These are phyloP conservation scores for Esox niger DNA, from an alignment of 2,113 vertebrate genomes.

Conservation along the genomic window DNA sequence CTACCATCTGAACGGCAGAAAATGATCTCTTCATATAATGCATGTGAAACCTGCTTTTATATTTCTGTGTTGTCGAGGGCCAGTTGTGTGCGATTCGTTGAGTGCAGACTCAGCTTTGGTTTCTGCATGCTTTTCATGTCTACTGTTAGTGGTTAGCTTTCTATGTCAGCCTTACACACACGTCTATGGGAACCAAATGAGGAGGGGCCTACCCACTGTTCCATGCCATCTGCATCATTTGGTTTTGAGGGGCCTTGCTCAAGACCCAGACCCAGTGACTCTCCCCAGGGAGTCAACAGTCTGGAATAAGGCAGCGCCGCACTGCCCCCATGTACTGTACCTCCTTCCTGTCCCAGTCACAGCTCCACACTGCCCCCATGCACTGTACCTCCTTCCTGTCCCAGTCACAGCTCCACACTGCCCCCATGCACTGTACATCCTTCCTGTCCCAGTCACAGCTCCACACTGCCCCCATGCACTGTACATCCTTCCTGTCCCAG, in stretches of 20 bases:
- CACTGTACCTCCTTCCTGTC: too few species aligned
- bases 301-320: not conserved
- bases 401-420: too few species aligned
- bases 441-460: too few species aligned
- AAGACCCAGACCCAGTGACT: not conserved
- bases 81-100: not conserved
- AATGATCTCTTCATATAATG: conserved; percentile 12
- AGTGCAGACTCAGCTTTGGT: conserved; percentile 6
- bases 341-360: not conserved
- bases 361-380: not conserved
- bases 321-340: not conserved
- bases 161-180: conserved; percentile 8
- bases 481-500: too few species aligned
- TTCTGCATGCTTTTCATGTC: not conserved
- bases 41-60: conserved; percentile 26
- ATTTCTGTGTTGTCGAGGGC: conserved; percentile 41
- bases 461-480: too few species aligned
- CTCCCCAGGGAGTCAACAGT: not conserved
- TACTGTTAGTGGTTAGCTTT: conserved; percentile 6
- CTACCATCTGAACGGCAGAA: not conserved
- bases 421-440: too few species aligned
- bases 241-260: not conserved
- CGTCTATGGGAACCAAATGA: not conserved
- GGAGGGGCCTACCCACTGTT: too few species aligned
- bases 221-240: too few species aligned